These are phyloP conservation scores for Dallia pectoralis DNA, from an alignment of 2,797 vertebrate species.

Conservation along the genomic window DNA sequence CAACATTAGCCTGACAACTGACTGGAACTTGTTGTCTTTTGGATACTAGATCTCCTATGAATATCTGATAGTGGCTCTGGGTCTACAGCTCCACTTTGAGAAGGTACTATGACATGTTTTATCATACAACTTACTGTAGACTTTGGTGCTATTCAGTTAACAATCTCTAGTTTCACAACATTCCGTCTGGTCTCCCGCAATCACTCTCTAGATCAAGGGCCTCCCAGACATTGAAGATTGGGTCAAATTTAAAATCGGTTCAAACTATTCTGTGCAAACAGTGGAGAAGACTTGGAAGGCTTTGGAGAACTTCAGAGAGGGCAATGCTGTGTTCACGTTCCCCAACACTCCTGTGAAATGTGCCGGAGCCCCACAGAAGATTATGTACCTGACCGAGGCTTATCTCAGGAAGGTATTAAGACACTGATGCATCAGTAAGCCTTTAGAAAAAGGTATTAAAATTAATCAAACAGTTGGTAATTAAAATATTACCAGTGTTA, in stretches of 20 bases:
- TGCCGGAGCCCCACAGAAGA: constrained; percentile 95
- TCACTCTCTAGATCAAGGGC: constrained; percentile 86
- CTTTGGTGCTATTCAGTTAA: neutral
- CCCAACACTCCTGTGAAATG: constrained; percentile 95
- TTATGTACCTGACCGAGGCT: constrained; percentile 93
- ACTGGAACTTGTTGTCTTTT: constrained; percentile 10
- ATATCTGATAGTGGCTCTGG: constrained; percentile 94
- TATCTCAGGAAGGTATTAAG: constrained; percentile 86
- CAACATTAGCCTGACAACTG: neutral
- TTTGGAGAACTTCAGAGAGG: constrained; percentile 89
- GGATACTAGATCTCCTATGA: constrained; percentile 87
- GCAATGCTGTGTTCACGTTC: constrained; percentile 92
- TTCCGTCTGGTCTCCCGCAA: neutral
- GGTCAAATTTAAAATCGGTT: constrained; percentile 82
- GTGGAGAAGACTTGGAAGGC: constrained; percentile 97
- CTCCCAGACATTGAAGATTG: constrained; percentile 88
- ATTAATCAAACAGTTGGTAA: neutral
- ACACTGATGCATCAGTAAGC: neutral
- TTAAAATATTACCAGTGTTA: too few species aligned
- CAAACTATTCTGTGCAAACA: constrained; percentile 89
- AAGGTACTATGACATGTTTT: constrained; percentile 74
- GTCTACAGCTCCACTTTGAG: constrained; percentile 89
- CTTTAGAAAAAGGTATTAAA: neutral
- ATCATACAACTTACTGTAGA: too few species aligned
- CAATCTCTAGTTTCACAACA: neutral